Evolutionary conservation across 2,888 invertebrate genomes (phyloP), one percentile per base, ranked within the genome.

Genomic region (Dyspetes luteomarginatus): DNA sequence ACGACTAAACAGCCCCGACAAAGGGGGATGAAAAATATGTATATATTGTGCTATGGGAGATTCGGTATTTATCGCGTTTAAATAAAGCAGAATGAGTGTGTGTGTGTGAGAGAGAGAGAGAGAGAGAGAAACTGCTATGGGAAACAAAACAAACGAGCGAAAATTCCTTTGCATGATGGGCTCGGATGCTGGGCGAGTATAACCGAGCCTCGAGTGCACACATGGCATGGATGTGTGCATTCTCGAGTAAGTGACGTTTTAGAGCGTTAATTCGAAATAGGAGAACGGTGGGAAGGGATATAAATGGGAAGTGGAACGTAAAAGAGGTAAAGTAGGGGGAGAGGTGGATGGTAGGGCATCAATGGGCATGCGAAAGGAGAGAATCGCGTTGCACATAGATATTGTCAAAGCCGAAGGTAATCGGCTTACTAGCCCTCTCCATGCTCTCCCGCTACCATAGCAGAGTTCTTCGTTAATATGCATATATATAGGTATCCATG

Each of bases 351-450:
- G 19, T 7, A 9, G 36, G 55, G 55, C 22, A 17, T 41, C n/a
- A n/a, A 19, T 22, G 52, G 22, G 24, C 12, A 2, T 3, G 60
- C 24, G 60, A 52, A 19, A 7, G 67, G 62, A 67, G 75, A 36
- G 62, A 71, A 76, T 80, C 75, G 65, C 80, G 60, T 71, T 71
- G 80, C 65, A 60, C 80, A 67, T 72, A 62, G 65, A 67, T 72
- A 76, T 80, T 68, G 76, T 62, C 71, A 67, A 72, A 76, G 76
- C 76, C 62, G 55, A 64, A 72, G 72, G 72, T 80, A 80, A 80
- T 80, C 80, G 80, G 80, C 76, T 80, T 80, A 80, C 67, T 24
- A 77, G 50, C 64, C 65, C 64, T 50, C 74, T 41, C 50, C 28
- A 36, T n/a, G 41, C 7, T 24, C 48, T 30, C 2, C 56, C 15